phyloP scores from a whole-genome alignment of 2,888 invertebrate genomes.

The Caenorhabditis doughertyi region DNA sequence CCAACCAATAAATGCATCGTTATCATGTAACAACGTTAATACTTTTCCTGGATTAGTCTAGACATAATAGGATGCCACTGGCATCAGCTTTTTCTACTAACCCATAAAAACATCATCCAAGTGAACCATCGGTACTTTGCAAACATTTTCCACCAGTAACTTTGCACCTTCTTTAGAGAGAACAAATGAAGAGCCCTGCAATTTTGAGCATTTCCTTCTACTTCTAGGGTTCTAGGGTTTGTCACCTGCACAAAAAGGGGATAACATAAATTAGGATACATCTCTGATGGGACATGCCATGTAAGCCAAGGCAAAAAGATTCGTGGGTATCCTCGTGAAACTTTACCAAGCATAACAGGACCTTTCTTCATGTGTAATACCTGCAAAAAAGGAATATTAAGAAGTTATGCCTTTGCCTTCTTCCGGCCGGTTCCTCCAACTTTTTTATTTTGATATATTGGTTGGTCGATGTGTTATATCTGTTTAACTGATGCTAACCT shows the following conservation, averaged over 20 bases:
- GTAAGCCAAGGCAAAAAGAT: conserved; percentile 81
- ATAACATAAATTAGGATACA: conserved; percentile 81
- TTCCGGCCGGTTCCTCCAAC: not conserved
- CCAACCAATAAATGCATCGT: too few species aligned
- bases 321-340: conserved; percentile 81
- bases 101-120: conserved; percentile 82
- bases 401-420: not conserved
- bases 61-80: too few species aligned
- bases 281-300: conserved; percentile 79
- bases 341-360: conserved; percentile 79
- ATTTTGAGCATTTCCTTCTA: not conserved
- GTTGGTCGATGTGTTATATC: conserved; percentile 7
- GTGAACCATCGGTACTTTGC: conserved; percentile 80
- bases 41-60: not conserved
- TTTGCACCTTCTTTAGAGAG: conserved; percentile 77
- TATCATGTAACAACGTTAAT: too few species aligned
- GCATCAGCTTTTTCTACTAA: too few species aligned
- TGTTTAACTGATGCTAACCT: conserved; percentile 58
- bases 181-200: conserved; percentile 81
- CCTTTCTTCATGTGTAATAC: conserved; percentile 59
- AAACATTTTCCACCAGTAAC: conserved; percentile 72
- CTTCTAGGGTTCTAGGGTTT: too few species aligned
- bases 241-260: conserved; percentile 79
- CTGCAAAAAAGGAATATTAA: conserved; percentile 30
- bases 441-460: conserved; percentile 9